Conservation (phyloP, 2,888 invertebrate species). For the Steinernema scapterisci region DNA sequence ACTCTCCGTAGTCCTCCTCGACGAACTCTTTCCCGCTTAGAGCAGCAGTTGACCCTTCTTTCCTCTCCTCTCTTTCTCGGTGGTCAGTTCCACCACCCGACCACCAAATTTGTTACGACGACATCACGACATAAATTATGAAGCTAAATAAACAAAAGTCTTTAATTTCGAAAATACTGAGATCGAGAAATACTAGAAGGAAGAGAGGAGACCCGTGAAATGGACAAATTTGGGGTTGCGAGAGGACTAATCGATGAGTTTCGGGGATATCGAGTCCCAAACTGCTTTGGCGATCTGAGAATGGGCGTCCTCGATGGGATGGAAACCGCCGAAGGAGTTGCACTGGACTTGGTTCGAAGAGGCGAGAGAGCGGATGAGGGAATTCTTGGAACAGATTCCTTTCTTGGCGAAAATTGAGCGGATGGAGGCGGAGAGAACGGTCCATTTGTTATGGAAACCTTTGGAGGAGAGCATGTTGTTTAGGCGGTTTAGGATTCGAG, state of each 20-base stretch:
- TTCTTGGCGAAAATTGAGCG: conserved; percentile 45
- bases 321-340: conserved; percentile 56
- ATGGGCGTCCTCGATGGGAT: conserved; percentile 57
- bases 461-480: conserved; percentile 48
- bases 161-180: background rate
- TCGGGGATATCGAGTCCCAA: conserved; percentile 32
- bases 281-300: conserved; percentile 45
- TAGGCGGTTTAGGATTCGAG: conserved; percentile 46
- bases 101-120: conserved; percentile 15
- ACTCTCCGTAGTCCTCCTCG: background rate
- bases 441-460: conserved; percentile 50
- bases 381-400: conserved; percentile 55
- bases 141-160: conserved; percentile 29
- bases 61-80: conserved; percentile 6
- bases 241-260: background rate
- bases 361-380: conserved; percentile 49
- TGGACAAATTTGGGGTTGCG: background rate
- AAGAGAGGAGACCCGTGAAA: background rate
- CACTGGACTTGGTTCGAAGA: conserved; percentile 42
- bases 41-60: background rate
- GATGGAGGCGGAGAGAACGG: conserved; percentile 45
- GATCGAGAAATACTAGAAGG: background rate
- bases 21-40: background rate
- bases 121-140: conserved; percentile 30
- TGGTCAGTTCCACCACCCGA: background rate